Conservation (phyloP, 2,797 vertebrate genomes). For the Micrastur ruficollis region DNA sequence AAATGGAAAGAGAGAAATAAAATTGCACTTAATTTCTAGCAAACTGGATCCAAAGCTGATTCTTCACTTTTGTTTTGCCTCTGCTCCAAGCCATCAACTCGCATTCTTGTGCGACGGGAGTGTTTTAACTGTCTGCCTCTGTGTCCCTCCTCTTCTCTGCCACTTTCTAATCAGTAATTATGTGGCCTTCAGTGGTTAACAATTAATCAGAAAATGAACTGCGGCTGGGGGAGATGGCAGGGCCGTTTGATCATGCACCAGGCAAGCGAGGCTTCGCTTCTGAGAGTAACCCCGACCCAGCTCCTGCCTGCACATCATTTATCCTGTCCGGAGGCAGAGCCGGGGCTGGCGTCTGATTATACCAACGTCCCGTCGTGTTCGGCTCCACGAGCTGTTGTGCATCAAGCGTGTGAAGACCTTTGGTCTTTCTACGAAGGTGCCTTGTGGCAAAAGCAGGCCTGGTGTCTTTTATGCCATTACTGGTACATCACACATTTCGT, state of each 20-base stretch:
- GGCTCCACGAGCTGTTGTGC: rapidly evolving
- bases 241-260: neutral
- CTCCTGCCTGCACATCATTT: neutral
- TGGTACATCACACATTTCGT: rapidly evolving
- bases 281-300: neutral
- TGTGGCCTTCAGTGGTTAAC: neutral
- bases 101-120: rapidly evolving
- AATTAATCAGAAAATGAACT: neutral
- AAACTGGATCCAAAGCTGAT: neutral
- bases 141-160: neutral
- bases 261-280: neutral
- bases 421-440: neutral
- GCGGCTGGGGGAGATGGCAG: neutral
- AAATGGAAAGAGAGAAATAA: neutral
- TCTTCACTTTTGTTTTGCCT: neutral
- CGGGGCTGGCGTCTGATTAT: neutral
- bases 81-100: neutral
- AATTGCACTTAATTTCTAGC: neutral
- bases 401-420: neutral
- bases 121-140: neutral
- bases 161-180: neutral
- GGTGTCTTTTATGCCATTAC: neutral
- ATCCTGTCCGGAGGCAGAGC: neutral
- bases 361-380: neutral
- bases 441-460: neutral